Evolutionary conservation across 2,113 vertebrate species (phyloP), one percentile per base, ranked within the genome.

Genomic region (Aspiorhynchus laticeps): DNA sequence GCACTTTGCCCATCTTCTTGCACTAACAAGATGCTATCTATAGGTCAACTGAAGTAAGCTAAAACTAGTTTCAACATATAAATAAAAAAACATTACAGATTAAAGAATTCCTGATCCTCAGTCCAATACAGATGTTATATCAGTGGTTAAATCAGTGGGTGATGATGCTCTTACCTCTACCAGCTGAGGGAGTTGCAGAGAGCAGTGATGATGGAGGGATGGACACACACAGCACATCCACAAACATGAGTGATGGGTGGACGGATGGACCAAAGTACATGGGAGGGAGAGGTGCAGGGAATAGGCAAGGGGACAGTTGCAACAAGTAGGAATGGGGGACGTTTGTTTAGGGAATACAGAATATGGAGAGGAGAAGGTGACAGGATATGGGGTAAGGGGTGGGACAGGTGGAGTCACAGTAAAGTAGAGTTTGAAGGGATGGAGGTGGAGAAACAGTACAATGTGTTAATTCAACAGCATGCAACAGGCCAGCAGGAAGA

Each of bases 111-210:
- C 14, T 65, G 4, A 51, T 33, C 1, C 17, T 28, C 79, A 46
- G 43, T 31, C 43, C 38, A n/a, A 85, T 3, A 19, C 33, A 85
- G 59, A 76, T 21, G 43, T 41, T 86, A 76, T 14, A 17, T 76
- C 12, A 76, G 24, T 48, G 71, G 36, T 74, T 41, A 41, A 53
- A 51, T 78, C 38, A 63, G 81, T 82, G 53, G 80, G 85, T 77
- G 82, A 78, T 91, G 43, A 28, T 65, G 75, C 48, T 92, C 95
- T 96, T 95, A 96, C 95, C 95, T 96, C 95, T 87, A 93, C 91
- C 93, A 96, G 95, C 95, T 96, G 94, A 93, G 92, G 93, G 93
- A 93, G 90, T 90, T 89, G 94, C 88, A 94, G 93, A 92, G 90
- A 93, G 93, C 92, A 93, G 92, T 93, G 93, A 93, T 89, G 93